Percentiles rank a stretch among this genome's conserved stretches.
Conservation (phyloP, 2,113 vertebrate species). For the Seriola quinqueradiata region DNA sequence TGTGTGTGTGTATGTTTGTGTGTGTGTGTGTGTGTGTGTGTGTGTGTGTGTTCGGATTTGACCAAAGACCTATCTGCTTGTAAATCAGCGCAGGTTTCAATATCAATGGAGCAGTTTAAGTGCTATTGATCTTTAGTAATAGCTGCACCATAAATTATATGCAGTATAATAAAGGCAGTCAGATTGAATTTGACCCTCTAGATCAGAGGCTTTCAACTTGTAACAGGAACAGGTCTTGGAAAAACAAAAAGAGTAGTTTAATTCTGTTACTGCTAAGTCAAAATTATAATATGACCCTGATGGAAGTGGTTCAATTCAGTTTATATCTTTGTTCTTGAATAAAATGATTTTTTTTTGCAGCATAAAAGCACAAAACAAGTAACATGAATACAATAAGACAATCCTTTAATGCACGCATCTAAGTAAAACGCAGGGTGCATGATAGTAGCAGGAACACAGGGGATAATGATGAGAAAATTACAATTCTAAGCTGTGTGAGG, state of each 20-base stretch:
- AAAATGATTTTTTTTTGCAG: not conserved
- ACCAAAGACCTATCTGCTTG: conserved; percentile 68
- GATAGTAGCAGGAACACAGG: not conserved
- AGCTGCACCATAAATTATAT: conserved; percentile 77
- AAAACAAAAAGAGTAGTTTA: conserved; percentile 16
- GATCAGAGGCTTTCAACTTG: conserved; percentile 59
- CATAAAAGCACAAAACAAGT: not conserved
- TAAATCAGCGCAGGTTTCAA: conserved; percentile 82
- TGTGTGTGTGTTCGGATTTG: conserved; percentile 43
- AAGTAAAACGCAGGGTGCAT: not conserved
- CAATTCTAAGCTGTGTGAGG: not conserved
- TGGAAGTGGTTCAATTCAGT: not conserved
- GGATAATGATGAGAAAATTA: not conserved
- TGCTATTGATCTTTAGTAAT: conserved; percentile 84
- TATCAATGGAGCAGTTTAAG: conserved; percentile 80
- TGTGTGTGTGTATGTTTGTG: conserved; percentile 26
- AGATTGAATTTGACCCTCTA: conserved; percentile 67
- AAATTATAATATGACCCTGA: conserved; percentile 9
- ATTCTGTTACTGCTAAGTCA: conserved; percentile 12
- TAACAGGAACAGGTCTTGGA: conserved; percentile 36
- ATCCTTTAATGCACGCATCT: not conserved
- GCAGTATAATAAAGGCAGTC: conserved; percentile 72
- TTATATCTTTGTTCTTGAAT: not conserved
- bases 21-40: conserved; percentile 32
- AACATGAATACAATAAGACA: not conserved